These are phyloP conservation scores for Drosophila austrosaltans DNA, from an alignment of 2,888 invertebrate species.

Conservation along the genomic window DNA sequence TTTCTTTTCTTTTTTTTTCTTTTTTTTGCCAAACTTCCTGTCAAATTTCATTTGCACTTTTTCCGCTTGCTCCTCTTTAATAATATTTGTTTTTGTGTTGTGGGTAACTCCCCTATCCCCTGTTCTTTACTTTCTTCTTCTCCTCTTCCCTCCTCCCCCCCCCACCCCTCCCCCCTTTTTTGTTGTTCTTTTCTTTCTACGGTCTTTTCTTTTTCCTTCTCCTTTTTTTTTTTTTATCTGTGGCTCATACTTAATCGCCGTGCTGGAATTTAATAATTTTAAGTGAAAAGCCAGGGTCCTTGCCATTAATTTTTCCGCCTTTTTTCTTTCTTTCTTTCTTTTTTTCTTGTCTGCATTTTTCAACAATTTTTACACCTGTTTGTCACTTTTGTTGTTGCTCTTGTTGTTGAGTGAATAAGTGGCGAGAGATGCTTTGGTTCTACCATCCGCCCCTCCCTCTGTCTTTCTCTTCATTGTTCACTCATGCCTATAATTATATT, in stretches of 20 bases:
- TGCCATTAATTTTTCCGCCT: not conserved
- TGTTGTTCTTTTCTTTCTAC: not conserved
- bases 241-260: constrained; percentile 43
- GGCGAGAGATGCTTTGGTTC: constrained; percentile 34
- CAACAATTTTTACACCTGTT: constrained; percentile 53
- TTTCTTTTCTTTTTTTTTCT: not conserved
- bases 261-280: constrained; percentile 66
- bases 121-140: not conserved
- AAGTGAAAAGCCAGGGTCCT: constrained; percentile 36
- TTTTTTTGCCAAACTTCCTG: constrained; percentile 33
- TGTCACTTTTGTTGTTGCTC: constrained; percentile 32
- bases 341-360: constrained; percentile 28
- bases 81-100: constrained; percentile 52
- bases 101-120: not conserved
- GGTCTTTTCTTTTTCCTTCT: constrained; percentile 1
- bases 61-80: constrained; percentile 42
- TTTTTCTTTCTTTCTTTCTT: constrained; percentile 15
- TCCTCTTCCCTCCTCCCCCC: not conserved
- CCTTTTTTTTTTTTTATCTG: not conserved
- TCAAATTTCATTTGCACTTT: constrained; percentile 59
- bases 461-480: constrained; percentile 35
- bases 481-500: constrained; percentile 40
- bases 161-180: not conserved
- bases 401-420: constrained; percentile 30
- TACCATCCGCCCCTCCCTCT: not conserved